These are phyloP conservation scores for Gasteruption jaculator DNA, from an alignment of 2,888 invertebrate species.

Conservation along the genomic window DNA sequence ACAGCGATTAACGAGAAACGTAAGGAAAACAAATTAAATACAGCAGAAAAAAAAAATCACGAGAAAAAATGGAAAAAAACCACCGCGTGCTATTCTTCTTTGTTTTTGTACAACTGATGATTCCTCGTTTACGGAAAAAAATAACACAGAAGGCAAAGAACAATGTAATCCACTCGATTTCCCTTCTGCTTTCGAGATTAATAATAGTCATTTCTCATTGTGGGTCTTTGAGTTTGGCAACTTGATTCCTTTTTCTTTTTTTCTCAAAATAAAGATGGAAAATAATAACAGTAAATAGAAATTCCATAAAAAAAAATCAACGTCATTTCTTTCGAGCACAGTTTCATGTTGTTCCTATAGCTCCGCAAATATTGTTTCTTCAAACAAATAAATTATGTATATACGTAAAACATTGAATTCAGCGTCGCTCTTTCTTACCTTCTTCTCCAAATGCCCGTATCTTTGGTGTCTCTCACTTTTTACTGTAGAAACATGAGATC, in stretches of 20 bases:
- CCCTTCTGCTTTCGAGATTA: no score
- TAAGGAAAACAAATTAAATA: slow-evolving; percentile 23
- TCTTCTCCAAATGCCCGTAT: no score
- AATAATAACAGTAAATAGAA: slow-evolving; percentile 7
- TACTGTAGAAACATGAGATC: no score
- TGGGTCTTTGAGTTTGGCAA: no score
- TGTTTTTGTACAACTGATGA: no score
- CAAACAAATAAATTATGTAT: slow-evolving; percentile 44
- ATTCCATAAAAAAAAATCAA: slow-evolving; percentile 4
- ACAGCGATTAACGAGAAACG: slow-evolving; percentile 37
- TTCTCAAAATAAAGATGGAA: slow-evolving; percentile 23
- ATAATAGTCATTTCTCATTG: no score
- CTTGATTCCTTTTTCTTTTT: no score
- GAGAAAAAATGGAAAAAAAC: slow-evolving; percentile 16
- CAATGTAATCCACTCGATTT: no score
- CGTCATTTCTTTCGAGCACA: slow-evolving; percentile 32
- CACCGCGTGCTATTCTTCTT: no score
- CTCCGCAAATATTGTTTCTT: slow-evolving; percentile 43
- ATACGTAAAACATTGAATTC: slow-evolving; percentile 29
- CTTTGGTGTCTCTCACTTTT: no score
- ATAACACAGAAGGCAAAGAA: slow-evolving; percentile 24
- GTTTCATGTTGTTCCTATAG: slow-evolving; percentile 48
- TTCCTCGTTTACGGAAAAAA: no score
- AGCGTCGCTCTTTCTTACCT: slow-evolving; percentile 7
- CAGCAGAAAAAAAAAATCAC: slow-evolving; percentile 20